phyloP scores from a whole-genome alignment of 2,888 invertebrate species.

The Yponomeuta malinellus region DNA sequence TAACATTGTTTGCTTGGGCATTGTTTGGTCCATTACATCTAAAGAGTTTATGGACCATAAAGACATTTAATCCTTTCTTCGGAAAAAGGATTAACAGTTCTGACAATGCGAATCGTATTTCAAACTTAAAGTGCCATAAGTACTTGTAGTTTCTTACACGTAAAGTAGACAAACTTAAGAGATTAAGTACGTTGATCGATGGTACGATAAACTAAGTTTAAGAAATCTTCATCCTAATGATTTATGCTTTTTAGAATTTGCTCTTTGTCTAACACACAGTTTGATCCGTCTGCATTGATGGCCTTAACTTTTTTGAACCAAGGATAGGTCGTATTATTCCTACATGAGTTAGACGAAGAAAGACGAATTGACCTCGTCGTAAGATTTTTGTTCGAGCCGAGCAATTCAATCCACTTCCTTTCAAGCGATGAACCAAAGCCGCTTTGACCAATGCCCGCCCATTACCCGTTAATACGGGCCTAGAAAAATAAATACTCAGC shows the following conservation, averaged over 20 bases:
- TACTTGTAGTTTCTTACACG: constrained; percentile 5
- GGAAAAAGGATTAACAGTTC: constrained; percentile 48
- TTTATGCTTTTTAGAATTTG: not conserved
- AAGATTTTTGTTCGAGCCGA: constrained; percentile 8
- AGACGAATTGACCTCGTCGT: constrained; percentile 7
- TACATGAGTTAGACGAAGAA: constrained; percentile 32
- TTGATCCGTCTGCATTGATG: not conserved
- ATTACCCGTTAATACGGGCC: constrained; percentile 51
- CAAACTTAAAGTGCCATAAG: constrained; percentile 39
- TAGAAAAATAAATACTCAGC: constrained; percentile 61
- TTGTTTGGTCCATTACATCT: not conserved
- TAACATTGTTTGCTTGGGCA: not conserved
- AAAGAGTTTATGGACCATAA: not conserved
- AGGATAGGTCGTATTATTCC: constrained; percentile 32
- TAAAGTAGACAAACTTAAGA: constrained; percentile 50
- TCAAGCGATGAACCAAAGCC: constrained; percentile 32
- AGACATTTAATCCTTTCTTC: constrained; percentile 44
- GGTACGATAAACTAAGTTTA: not conserved
- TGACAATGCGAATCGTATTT: constrained; percentile 60
- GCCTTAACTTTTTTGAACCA: not conserved
- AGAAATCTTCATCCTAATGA: not conserved
- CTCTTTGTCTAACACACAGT: not conserved
- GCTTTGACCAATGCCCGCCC: constrained; percentile 68
- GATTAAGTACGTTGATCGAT: not conserved
- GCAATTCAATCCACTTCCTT: constrained; percentile 30